These are phyloP conservation scores for Himalopsyche anomala DNA, from an alignment of 2,888 invertebrate species.

Conservation along the genomic window DNA sequence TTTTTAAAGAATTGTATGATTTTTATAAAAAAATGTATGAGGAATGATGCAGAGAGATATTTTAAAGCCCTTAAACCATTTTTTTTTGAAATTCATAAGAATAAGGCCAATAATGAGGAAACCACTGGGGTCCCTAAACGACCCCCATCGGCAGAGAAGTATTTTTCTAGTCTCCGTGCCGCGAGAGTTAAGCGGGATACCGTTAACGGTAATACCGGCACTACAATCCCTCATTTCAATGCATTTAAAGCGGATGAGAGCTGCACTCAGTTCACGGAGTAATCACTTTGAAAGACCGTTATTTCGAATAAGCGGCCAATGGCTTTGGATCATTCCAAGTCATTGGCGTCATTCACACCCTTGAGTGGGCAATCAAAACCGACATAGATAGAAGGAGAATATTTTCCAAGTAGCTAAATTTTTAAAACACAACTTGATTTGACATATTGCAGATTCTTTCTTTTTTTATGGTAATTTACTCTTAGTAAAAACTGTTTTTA, in stretches of 20 bases:
- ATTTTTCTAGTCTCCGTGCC: no score
- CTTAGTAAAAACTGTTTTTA: neutral
- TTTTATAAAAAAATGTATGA: no score
- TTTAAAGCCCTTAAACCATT: no score
- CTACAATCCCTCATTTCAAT: neutral
- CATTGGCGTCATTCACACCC: neutral
- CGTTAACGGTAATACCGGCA: no score
- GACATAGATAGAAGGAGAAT: neutral
- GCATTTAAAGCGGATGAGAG: neutral
- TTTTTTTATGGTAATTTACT: neutral
- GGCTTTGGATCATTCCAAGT: constrained; percentile 7
- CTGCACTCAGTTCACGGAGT: constrained; percentile 6
- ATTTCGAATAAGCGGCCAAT: constrained; percentile 5
- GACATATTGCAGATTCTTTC: neutral
- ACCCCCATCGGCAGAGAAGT: no score
- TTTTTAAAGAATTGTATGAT: no score
- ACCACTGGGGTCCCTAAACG: no score
- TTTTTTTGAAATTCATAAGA: no score
- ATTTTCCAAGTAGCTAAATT: neutral
- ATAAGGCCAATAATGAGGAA: no score
- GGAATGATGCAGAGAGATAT: no score
- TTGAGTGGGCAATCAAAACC: constrained; percentile 10
- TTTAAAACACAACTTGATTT: neutral
- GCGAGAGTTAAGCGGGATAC: no score
- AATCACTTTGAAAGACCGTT: constrained; percentile 22